These are phyloP conservation scores for Ameiurus melas DNA, from an alignment of 2,113 vertebrate species.

Conservation along the genomic window DNA sequence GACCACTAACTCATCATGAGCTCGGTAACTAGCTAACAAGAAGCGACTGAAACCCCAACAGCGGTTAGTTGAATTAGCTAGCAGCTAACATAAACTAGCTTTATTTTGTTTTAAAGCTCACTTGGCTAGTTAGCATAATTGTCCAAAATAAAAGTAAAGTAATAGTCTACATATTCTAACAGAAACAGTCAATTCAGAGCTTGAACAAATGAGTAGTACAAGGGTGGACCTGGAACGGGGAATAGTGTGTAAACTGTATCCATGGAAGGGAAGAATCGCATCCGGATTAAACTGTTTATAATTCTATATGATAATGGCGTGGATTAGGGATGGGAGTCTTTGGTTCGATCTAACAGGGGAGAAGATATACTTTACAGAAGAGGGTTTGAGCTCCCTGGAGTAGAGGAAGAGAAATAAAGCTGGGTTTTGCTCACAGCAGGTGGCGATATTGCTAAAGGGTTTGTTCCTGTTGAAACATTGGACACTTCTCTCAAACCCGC, in stretches of 20 bases:
- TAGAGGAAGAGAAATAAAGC: background rate
- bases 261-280: background rate
- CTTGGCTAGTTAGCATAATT: background rate
- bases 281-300: background rate
- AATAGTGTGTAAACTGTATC: background rate
- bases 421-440: constrained; percentile 26
- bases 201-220: too few species aligned
- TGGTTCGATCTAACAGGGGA: background rate
- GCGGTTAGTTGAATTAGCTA: background rate
- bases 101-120: background rate
- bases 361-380: background rate
- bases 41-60: background rate
- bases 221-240: background rate
- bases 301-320: too few species aligned
- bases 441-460: constrained; percentile 35
- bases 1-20: too few species aligned
- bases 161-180: too few species aligned
- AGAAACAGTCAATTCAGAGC: too few species aligned
- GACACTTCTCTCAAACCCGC: background rate
- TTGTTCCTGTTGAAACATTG: background rate
- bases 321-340: background rate
- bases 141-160: background rate
- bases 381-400: background rate
- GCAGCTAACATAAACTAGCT: background rate
- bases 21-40: background rate